Conservation (phyloP, 2,797 vertebrate species). For the Calcarius lapponicus region DNA sequence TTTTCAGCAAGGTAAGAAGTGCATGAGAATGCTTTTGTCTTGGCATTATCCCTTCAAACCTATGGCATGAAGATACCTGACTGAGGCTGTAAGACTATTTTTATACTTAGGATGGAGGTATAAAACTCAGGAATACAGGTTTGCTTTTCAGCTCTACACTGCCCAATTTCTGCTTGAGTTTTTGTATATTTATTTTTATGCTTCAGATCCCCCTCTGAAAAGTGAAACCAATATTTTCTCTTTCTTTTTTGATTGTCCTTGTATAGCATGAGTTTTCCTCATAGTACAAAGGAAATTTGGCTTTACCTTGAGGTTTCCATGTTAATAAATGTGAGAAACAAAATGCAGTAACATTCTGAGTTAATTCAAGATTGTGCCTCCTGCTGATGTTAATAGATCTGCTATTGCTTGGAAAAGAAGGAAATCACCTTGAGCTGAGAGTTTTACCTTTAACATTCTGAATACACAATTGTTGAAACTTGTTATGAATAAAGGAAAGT, state of each 20-base stretch:
- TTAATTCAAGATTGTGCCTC: not conserved
- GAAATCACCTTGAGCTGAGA: not conserved
- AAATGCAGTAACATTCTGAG: not conserved
- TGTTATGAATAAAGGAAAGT: not conserved
- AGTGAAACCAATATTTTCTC: not conserved
- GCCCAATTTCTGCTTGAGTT: not conserved
- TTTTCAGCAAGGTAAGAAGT: not conserved
- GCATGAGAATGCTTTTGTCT: not conserved
- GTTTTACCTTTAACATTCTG: not conserved
- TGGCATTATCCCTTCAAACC: not conserved
- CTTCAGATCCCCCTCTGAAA: not conserved
- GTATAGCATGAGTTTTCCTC: not conserved
- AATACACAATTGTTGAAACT: not conserved
- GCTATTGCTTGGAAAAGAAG: not conserved
- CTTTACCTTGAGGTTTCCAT: not conserved
- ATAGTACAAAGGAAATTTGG: not conserved
- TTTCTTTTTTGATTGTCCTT: not conserved
- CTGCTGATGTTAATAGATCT: not conserved
- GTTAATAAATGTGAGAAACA: not conserved
- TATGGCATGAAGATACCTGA: not conserved
- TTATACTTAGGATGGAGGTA: not conserved
- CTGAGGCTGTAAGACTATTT: not conserved
- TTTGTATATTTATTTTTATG: not conserved
- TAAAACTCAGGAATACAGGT: not conserved
- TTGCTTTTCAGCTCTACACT: not conserved